phyloP scores from a whole-genome alignment of 2,888 invertebrate species.

The Chouioia cunea region DNA sequence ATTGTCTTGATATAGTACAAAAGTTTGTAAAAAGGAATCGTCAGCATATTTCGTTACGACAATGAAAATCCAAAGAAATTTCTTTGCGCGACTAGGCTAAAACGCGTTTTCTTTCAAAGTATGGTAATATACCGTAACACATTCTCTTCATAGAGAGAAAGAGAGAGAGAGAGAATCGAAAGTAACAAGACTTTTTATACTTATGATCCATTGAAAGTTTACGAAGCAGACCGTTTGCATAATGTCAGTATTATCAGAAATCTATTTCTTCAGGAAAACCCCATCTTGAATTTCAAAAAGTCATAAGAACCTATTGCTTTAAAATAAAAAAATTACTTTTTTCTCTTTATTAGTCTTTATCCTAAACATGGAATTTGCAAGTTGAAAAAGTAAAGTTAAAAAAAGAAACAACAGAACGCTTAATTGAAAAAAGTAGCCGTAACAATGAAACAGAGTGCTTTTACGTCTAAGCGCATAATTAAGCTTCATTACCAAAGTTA shows the following conservation, averaged over 20 bases:
- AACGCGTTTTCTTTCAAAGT: slow-evolving; percentile 12
- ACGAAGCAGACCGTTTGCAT: slow-evolving; percentile 11
- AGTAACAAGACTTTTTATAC: slow-evolving; percentile 28
- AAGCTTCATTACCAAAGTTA: too few relatives aligned
- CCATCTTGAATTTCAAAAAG: too few relatives aligned
- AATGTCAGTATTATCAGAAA: neutral
- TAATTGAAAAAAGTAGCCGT: slow-evolving; percentile 26
- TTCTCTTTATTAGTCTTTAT: too few relatives aligned
- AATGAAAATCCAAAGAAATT: slow-evolving; percentile 9
- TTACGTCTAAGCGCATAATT: slow-evolving; percentile 18
- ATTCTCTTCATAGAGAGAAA: neutral
- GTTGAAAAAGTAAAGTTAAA: too few relatives aligned
- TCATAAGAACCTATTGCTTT: too few relatives aligned
- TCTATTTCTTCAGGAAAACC: too few relatives aligned
- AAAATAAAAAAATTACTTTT: too few relatives aligned
- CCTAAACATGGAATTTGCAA: too few relatives aligned
- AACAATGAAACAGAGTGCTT: slow-evolving; percentile 19
- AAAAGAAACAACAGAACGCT: neutral
- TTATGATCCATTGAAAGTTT: slow-evolving; percentile 35
- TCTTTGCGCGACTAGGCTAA: neutral
- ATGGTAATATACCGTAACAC: slow-evolving; percentile 27
- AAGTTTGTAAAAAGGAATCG: too few relatives aligned
- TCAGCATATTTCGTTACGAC: slow-evolving; percentile 17
- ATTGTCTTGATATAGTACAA: too few relatives aligned
- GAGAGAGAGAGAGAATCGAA: slow-evolving; percentile 13